phyloP scores from a whole-genome alignment of 2,113 vertebrate species.

The Limanda limanda region DNA sequence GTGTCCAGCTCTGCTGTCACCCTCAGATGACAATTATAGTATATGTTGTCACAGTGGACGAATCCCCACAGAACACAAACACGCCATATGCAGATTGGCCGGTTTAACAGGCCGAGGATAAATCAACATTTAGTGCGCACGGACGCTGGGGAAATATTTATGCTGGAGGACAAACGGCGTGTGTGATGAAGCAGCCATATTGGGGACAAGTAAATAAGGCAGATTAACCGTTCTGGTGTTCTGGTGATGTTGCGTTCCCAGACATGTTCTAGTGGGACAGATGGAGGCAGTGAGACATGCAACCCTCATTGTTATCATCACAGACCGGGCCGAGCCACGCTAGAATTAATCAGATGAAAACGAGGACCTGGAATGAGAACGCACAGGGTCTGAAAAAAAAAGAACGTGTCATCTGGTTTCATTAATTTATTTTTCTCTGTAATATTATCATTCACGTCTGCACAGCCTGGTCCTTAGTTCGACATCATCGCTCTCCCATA shows the following conservation, averaged over 20 bases:
- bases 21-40: slow-evolving; percentile 71
- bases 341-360: slow-evolving; percentile 72
- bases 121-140: slow-evolving; percentile 77
- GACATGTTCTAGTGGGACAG: slow-evolving; percentile 75
- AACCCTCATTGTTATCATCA: slow-evolving; percentile 70
- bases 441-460: slow-evolving; percentile 25
- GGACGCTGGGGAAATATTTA: slow-evolving; percentile 76
- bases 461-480: not conserved
- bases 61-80: slow-evolving; percentile 73
- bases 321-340: slow-evolving; percentile 60
- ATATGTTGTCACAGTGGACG: slow-evolving; percentile 72
- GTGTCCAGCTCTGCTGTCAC: slow-evolving; percentile 59
- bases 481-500: slow-evolving; percentile 17
- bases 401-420: not conserved
- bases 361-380: slow-evolving; percentile 29
- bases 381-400: not conserved
- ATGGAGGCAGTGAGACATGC: slow-evolving; percentile 79
- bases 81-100: slow-evolving; percentile 74
- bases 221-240: slow-evolving; percentile 76
- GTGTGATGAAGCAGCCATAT: slow-evolving; percentile 77
- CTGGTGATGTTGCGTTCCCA: slow-evolving; percentile 71
- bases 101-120: slow-evolving; percentile 76
- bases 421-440: not conserved
- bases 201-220: slow-evolving; percentile 79
- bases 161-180: slow-evolving; percentile 74